phyloP scores from a whole-genome alignment of 2,797 vertebrate genomes.

The Schizopygopsis pylzovi region DNA sequence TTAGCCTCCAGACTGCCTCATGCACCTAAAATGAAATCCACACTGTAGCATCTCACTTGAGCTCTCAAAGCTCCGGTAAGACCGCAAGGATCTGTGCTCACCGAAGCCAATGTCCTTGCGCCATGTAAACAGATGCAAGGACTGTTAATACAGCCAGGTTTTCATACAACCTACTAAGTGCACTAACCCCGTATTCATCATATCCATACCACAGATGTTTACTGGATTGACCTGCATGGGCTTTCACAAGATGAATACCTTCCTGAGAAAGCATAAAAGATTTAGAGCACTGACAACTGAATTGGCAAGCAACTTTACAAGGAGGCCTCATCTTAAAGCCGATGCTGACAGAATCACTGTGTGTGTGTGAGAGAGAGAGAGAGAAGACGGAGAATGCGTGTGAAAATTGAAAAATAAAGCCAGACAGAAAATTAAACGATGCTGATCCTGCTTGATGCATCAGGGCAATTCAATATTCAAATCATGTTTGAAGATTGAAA shows the following conservation, averaged over 20 bases:
- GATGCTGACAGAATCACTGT: conserved; percentile 17
- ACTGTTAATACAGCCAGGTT: conserved; percentile 3
- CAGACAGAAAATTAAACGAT: conserved; percentile 36
- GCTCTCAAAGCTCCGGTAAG: conserved; percentile 19
- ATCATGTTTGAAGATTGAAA: conserved; percentile 45
- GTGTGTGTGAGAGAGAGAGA: neutral
- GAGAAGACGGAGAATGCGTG: neutral
- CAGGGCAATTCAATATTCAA: conserved; percentile 45
- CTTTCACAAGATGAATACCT: neutral
- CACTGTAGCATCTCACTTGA: conserved; percentile 27
- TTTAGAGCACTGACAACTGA: neutral
- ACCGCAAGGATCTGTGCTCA: neutral
- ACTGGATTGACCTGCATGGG: conserved; percentile 21
- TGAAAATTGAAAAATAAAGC: conserved; percentile 21
- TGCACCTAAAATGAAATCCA: conserved; percentile 27
- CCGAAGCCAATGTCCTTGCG: conserved; percentile 1
- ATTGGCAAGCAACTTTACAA: conserved; percentile 38
- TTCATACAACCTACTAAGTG: neutral
- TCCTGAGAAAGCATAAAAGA: conserved; percentile 35
- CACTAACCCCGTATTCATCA: neutral
- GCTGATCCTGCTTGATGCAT: conserved; percentile 38
- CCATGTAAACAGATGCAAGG: conserved; percentile 18
- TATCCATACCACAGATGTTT: conserved; percentile 14
- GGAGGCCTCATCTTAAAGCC: conserved; percentile 15
- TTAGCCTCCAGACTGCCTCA: conserved; percentile 25